Evolutionary conservation across 2,888 invertebrate species (phyloP), one percentile per base, ranked within the genome.

Genomic region (Metalampra italica): DNA sequence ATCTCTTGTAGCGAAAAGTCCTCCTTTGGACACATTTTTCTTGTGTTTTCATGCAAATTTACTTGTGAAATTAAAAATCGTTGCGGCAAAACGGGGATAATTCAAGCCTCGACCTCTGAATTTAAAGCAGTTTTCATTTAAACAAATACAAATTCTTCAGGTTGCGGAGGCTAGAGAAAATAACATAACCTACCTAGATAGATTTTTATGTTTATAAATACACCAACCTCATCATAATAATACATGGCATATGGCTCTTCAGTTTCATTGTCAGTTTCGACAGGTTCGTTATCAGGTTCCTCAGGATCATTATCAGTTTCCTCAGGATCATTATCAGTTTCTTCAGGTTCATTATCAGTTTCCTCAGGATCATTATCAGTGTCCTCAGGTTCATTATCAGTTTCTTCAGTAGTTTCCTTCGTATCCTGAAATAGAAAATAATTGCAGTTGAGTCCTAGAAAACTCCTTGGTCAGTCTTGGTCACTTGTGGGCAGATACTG

Each of bases 181-280:
- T 2, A 22, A 22, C 11, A 30, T 32, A 32, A 8, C 9, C 32
- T 13, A 12, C n/a, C 9, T 8, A 8, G n/a, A 1, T 14, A 9
- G 32, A 9, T 8, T 32, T 9, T 8, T 8, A 32, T 2, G 8
- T 32, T 22, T 22, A 22, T 22, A 22, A 22, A 3, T 22, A 22
- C 22, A 32, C 32, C 8, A 37, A 42, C 49, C 49, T 47, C 40
- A 37, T 51, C 45, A 38, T 43, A 43, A 38, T 43, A 43, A 12
- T 49, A 46, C 14, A 34, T 8, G 5, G 15, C 34, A 34, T 45
- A 43, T 13, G 29, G 13, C 8, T 44, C 45, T 41, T 49, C 41
- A 15, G 37, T 40, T 41, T n/a, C 36, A 3, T 48, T 45, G 29
- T 44, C n/a, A 22, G n/a, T 5, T 7, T 37, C 11, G 30, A 9